phyloP scores from a whole-genome alignment of 2,888 invertebrate species.

The Acanthopleura granulata region DNA sequence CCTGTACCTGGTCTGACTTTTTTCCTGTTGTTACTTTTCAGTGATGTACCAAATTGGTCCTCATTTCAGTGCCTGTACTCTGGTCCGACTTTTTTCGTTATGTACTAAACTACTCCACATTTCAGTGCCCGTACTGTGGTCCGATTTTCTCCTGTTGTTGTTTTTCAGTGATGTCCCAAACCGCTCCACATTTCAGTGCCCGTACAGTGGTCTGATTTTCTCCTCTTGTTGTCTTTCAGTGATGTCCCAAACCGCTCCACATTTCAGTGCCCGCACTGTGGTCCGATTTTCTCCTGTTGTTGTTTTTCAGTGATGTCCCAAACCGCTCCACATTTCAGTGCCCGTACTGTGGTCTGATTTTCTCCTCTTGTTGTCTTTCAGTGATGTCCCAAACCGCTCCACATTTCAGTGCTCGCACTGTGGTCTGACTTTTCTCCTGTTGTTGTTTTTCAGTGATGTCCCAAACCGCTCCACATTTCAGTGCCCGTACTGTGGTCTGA shows the following conservation, averaged over 20 bases:
- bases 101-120: constrained; percentile 61
- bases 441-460: constrained; percentile 39
- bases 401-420: constrained; percentile 67
- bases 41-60: constrained; percentile 55
- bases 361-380: constrained; percentile 31
- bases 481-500: constrained; percentile 60
- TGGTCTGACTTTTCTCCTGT: no score
- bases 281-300: constrained; percentile 19
- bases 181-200: constrained; percentile 63
- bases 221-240: constrained; percentile 34
- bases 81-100: constrained; percentile 30
- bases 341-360: constrained; percentile 54
- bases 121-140: constrained; percentile 63
- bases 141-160: constrained; percentile 18
- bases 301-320: constrained; percentile 30
- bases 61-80: constrained; percentile 66
- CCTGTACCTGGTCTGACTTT: constrained; percentile 55
- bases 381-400: constrained; percentile 56
- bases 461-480: constrained; percentile 64
- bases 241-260: constrained; percentile 60
- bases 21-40: constrained; percentile 51
- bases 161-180: constrained; percentile 41
- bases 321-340: constrained; percentile 65
- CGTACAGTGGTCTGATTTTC: constrained; percentile 49
- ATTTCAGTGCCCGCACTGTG: constrained; percentile 65